Evolutionary conservation across 2,113 vertebrate genomes (phyloP).

Genomic region (Dipodomys merriami): DNA sequence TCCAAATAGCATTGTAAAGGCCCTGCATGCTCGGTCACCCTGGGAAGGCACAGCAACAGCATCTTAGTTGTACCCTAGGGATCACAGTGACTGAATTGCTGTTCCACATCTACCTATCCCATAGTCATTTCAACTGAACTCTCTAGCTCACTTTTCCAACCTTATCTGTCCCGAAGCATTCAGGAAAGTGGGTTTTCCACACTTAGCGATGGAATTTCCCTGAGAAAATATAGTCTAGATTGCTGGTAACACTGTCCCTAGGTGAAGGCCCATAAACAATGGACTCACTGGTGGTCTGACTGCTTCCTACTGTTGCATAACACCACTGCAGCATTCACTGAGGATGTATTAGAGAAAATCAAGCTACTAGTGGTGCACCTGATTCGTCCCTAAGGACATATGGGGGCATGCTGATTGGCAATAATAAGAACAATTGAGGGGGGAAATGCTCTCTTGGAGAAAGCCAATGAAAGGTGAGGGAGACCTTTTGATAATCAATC

Average conservation of each 20-base stretch:
- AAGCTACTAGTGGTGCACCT: not conserved
- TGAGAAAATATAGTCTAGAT: not conserved
- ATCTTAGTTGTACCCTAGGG: not conserved
- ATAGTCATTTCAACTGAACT: not conserved
- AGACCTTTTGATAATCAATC: not conserved
- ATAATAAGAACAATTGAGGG: no score
- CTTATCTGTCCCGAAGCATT: no score
- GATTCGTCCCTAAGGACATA: not conserved
- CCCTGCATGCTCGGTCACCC: fast-evolving
- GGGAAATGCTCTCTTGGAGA: not conserved
- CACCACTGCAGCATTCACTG: not conserved
- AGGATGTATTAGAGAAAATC: no score
- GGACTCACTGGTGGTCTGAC: no score
- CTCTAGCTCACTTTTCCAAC: no score
- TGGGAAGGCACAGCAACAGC: not conserved
- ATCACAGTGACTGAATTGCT: not conserved
- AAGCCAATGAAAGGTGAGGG: not conserved
- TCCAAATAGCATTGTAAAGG: not conserved
- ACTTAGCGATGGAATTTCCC: not conserved
- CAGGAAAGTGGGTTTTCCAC: not conserved
- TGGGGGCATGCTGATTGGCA: no score
- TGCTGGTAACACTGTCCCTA: not conserved
- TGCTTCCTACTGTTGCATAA: not conserved
- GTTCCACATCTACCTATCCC: no score
- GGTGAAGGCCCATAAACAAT: not conserved